Evolutionary conservation across 2,888 invertebrate species (phyloP).

Genomic region (Dryobota labecula): DNA sequence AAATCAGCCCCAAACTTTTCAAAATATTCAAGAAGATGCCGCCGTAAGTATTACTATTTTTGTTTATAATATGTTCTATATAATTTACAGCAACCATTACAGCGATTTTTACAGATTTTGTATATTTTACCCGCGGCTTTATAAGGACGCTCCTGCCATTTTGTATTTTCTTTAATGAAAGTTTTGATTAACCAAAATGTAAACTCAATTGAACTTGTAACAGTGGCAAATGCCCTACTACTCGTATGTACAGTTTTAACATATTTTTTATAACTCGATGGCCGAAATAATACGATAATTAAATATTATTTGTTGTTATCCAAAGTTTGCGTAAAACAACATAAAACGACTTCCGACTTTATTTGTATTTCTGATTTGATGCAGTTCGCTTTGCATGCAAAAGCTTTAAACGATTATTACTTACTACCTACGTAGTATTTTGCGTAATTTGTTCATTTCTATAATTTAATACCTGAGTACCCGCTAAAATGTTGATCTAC

Average conservation of each 20-base stretch:
- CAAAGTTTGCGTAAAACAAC: not conserved
- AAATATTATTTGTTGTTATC: not conserved
- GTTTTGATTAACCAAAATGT: not conserved
- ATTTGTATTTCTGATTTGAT: too few relatives aligned
- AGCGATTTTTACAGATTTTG: constrained; percentile 35
- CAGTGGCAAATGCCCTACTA: not conserved
- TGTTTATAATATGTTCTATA: not conserved
- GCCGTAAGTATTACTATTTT: constrained; percentile 33
- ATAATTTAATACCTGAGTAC: too few relatives aligned
- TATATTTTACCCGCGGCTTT: not conserved
- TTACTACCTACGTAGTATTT: too few relatives aligned
- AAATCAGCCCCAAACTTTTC: too few relatives aligned
- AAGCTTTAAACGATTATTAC: too few relatives aligned
- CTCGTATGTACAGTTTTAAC: not conserved
- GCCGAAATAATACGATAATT: too few relatives aligned
- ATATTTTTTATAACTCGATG: too few relatives aligned
- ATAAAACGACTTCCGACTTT: not conserved
- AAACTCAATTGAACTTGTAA: not conserved
- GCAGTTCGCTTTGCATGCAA: too few relatives aligned
- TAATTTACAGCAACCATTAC: not conserved
- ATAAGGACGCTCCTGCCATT: constrained; percentile 37
- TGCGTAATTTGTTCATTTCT: too few relatives aligned
- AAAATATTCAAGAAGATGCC: constrained; percentile 30
- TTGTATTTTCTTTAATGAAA: constrained; percentile 6
- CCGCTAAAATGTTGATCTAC: too few relatives aligned